Conservation (phyloP, 2,888 invertebrate genomes). For the Platynereis dumerilii region DNA sequence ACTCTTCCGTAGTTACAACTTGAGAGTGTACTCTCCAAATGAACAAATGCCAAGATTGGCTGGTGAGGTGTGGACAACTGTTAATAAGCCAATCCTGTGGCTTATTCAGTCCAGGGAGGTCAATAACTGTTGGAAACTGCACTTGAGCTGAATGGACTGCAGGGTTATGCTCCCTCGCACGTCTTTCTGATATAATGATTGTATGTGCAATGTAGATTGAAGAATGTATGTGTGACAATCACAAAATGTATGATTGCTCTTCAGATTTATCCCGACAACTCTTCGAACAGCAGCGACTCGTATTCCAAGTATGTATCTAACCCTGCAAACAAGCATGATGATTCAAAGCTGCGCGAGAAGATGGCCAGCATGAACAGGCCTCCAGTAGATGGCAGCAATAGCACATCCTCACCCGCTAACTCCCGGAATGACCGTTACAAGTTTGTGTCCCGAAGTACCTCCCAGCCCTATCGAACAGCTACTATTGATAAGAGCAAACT, state of each 20-base stretch:
- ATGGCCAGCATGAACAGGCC: slow-evolving; percentile 40
- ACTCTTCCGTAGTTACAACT: too few relatives aligned
- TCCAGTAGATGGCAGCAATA: not conserved
- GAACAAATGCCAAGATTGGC: too few relatives aligned
- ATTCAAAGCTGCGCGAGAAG: slow-evolving; percentile 61
- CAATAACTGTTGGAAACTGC: too few relatives aligned
- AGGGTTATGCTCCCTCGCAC: too few relatives aligned
- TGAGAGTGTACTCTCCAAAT: too few relatives aligned
- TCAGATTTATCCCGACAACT: slow-evolving; percentile 65
- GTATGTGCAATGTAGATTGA: too few relatives aligned
- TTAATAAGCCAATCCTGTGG: too few relatives aligned
- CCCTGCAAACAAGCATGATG: slow-evolving; percentile 59
- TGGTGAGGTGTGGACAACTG: too few relatives aligned
- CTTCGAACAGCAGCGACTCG: slow-evolving; percentile 69
- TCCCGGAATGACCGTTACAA: slow-evolving; percentile 67
- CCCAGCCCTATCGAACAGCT: slow-evolving; percentile 55
- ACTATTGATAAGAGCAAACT: slow-evolving; percentile 54
- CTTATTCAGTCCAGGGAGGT: too few relatives aligned
- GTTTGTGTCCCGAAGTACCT: slow-evolving; percentile 72
- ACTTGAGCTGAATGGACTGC: too few relatives aligned
- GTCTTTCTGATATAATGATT: too few relatives aligned
- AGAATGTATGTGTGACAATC: too few relatives aligned
- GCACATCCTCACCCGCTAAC: slow-evolving; percentile 4
- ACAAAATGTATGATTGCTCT: not conserved
- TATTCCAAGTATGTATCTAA: slow-evolving; percentile 59